Percentiles rank a stretch among this genome's conserved stretches.
These are phyloP conservation scores for Musca vetustissima DNA, from an alignment of 1,140 invertebrate genomes.

Conservation along the genomic window DNA sequence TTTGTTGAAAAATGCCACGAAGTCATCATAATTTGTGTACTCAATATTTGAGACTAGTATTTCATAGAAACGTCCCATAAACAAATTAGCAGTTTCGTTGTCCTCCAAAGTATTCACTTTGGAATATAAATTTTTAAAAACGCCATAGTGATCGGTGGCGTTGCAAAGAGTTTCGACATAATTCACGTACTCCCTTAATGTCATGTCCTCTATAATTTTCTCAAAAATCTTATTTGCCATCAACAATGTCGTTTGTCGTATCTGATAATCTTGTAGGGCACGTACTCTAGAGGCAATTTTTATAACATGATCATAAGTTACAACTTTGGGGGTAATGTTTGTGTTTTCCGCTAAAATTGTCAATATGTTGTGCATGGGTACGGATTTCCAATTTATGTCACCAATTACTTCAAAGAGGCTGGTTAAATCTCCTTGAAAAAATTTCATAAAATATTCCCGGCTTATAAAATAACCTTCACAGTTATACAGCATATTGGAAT, in stretches of 20 bases:
- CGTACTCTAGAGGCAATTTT: conserved; percentile 37
- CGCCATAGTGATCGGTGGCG: conserved; percentile 31
- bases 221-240: conserved; percentile 31
- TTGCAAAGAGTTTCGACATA: conserved; percentile 43
- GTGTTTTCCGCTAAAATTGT: conserved; percentile 28
- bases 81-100: background rate
- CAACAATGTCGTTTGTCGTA: conserved; percentile 27
- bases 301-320: conserved; percentile 29
- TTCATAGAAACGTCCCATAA: conserved; percentile 24
- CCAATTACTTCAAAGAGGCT: conserved; percentile 32
- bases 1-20: background rate
- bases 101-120: conserved; percentile 30
- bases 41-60: conserved; percentile 16
- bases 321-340: background rate
- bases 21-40: too few relatives aligned
- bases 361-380: conserved; percentile 42
- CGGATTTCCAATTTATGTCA: conserved; percentile 38
- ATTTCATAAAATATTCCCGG: background rate
- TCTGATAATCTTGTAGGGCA: conserved; percentile 32
- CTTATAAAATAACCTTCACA: conserved; percentile 33
- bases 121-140: conserved; percentile 27
- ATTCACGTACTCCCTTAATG: conserved; percentile 37
- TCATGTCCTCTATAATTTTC: conserved; percentile 21
- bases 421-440: conserved; percentile 18
- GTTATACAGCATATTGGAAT: conserved; percentile 44